Evolutionary conservation across 2,797 vertebrate species (phyloP).

Genomic region (Betta splendens): DNA sequence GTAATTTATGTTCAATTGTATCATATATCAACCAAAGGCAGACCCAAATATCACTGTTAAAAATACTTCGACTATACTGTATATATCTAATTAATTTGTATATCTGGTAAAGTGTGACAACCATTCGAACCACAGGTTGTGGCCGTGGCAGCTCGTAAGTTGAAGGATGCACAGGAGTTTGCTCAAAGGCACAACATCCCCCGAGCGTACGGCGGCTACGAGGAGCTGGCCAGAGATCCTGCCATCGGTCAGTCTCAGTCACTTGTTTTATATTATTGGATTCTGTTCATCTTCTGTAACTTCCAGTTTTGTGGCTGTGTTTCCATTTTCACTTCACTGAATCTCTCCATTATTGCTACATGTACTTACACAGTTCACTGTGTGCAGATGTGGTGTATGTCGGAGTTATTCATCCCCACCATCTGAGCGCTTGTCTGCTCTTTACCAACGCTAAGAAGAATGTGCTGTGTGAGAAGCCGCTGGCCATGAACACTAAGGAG

Average conservation of each 20-base stretch:
- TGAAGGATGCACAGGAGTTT: conserved; percentile 81
- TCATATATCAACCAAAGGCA: not conserved
- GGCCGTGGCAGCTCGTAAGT: conserved; percentile 84
- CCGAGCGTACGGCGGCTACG: conserved; percentile 82
- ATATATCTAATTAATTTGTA: too few species aligned
- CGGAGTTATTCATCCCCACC: conserved; percentile 85
- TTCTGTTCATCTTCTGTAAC: not conserved
- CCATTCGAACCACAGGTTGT: conserved; percentile 84
- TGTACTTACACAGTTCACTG: not conserved
- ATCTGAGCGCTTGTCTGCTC: conserved; percentile 75
- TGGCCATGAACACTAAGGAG: conserved; percentile 85
- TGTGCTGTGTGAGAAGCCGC: conserved; percentile 88
- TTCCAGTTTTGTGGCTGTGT: not conserved
- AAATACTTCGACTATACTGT: too few species aligned
- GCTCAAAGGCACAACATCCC: conserved; percentile 80
- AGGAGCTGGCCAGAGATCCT: conserved; percentile 84
- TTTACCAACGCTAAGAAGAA: conserved; percentile 85
- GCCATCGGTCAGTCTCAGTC: conserved; percentile 79
- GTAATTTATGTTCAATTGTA: too few species aligned
- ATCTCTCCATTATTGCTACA: not conserved
- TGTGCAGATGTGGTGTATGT: conserved; percentile 86
- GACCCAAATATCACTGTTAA: too few species aligned
- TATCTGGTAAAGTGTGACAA: too few species aligned
- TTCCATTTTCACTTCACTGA: not conserved
- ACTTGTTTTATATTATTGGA: not conserved